phyloP scores from a whole-genome alignment of 2,888 invertebrate species.

The Branchellion lobata region DNA sequence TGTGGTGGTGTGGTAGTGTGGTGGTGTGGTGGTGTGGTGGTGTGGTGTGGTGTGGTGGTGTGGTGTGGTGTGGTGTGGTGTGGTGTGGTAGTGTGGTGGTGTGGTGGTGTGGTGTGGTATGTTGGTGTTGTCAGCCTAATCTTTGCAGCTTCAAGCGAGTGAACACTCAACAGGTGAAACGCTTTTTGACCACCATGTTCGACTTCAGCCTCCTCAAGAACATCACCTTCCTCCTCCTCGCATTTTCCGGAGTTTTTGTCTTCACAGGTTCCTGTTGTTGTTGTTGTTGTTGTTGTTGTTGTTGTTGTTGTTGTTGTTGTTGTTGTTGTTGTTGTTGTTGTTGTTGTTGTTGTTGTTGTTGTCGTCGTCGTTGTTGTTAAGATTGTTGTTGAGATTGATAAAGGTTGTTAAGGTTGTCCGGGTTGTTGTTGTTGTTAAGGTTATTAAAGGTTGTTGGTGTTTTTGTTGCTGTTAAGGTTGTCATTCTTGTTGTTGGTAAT shows the following conservation, averaged over 20 bases:
- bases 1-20: not conserved
- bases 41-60: not conserved
- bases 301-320: not conserved
- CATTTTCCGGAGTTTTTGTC: conserved; percentile 44
- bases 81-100: not conserved
- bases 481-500: too few species aligned
- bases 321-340: not conserved
- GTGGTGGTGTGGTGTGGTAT: not conserved
- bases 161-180: conserved; percentile 28
- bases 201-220: conserved; percentile 81
- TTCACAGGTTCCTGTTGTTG: conserved; percentile 46
- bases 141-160: too few species aligned
- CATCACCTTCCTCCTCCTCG: conserved; percentile 70
- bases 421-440: too few species aligned
- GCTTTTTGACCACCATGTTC: conserved; percentile 69
- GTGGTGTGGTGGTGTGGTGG: not conserved
- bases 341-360: not conserved
- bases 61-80: not conserved
- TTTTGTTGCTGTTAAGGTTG: too few species aligned
- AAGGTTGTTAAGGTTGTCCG: too few species aligned
- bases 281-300: not conserved
- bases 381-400: too few species aligned
- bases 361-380: not conserved
- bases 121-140: too few species aligned
- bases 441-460: too few species aligned